Percentiles rank a stretch among this genome's conserved stretches.
Conservation (phyloP, 2,888 invertebrate species). For the Cerceris ruficornis region DNA sequence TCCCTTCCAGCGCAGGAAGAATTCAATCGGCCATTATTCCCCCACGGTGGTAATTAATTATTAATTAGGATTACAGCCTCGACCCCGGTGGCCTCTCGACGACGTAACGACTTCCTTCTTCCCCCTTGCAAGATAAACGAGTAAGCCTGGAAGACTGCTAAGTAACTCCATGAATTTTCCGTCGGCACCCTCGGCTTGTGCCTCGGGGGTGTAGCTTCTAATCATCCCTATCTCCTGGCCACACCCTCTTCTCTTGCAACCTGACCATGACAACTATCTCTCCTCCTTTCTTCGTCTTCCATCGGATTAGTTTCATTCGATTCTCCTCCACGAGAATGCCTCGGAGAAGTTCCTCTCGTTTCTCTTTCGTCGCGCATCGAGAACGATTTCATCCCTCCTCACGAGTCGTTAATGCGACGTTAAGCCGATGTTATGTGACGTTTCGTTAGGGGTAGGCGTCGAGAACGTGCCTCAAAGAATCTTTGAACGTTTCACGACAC, state of each 20-base stretch:
- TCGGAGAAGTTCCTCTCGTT: neutral
- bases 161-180: conserved; percentile 80
- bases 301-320: neutral
- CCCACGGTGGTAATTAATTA: conserved; percentile 67
- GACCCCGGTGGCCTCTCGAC: conserved; percentile 62
- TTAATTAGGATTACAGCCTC: conserved; percentile 69
- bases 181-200: conserved; percentile 58
- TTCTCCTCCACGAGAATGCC: neutral
- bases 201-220: conserved; percentile 73
- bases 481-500: conserved; percentile 57
- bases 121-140: conserved; percentile 71
- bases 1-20: conserved; percentile 62
- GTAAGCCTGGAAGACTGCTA: conserved; percentile 70
- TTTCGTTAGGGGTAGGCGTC: conserved; percentile 51
- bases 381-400: conserved; percentile 12
- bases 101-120: conserved; percentile 75
- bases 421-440: conserved; percentile 52
- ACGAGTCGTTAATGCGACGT: conserved; percentile 52
- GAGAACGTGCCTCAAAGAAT: conserved; percentile 64
- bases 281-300: neutral
- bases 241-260: conserved; percentile 65
- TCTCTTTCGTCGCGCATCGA: neutral
- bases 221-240: conserved; percentile 77
- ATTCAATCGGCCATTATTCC: conserved; percentile 67
- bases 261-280: conserved; percentile 49